Base-by-base conservation (phyloP, 2,113 vertebrate species). In the Tyrannus savana region DNA sequence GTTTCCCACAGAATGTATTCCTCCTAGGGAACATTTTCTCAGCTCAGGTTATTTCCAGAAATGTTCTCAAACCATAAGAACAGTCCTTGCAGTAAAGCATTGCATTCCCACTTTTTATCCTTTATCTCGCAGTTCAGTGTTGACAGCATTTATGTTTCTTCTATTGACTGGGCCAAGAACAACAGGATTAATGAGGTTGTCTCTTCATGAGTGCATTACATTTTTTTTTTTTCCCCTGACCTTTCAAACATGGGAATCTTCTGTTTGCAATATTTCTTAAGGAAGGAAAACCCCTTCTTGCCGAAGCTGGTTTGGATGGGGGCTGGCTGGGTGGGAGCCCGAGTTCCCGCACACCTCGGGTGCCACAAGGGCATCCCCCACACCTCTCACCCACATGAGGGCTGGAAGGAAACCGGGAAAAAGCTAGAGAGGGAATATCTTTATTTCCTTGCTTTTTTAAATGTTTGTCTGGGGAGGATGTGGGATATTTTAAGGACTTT, bases 41-140 rank as follows among this genome's bases (percentile, higher is more conserved):
- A 97, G 95, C 73, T 96, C 97, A 98, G 97, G 97, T 98, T 98
- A 96, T 98, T 98, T 98, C 97, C 97, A 98, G 96, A 97, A 97
- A 96, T 97, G 89, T 98, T 98, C 97, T 98, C 97, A 98, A 97
- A 98, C 86, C 71, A 84, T 97, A 97, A 97, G 96, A 97, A 95
- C 95, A 87, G 84, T 95, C 95, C 93, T 98, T 91, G 88, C 96
- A 97, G 97, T 97, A 98, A 98, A 98, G 96, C 96, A 97, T 96
- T 95, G 97, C 95, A 98, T 97, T 97, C 96, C 97, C 95, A 94
- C 95, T 97, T 97, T 98, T 96, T 97, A 95, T 97, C 95, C 95
- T 97, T 98, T 97, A 97, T 97, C 97, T 98, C 92, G 96, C 94
- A 96, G 62, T 3, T 4, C 89, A 89, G 93, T 33, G 95, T 90